Base-by-base conservation (phyloP, 2,888 invertebrate species). In the Himalopsyche anomala region DNA sequence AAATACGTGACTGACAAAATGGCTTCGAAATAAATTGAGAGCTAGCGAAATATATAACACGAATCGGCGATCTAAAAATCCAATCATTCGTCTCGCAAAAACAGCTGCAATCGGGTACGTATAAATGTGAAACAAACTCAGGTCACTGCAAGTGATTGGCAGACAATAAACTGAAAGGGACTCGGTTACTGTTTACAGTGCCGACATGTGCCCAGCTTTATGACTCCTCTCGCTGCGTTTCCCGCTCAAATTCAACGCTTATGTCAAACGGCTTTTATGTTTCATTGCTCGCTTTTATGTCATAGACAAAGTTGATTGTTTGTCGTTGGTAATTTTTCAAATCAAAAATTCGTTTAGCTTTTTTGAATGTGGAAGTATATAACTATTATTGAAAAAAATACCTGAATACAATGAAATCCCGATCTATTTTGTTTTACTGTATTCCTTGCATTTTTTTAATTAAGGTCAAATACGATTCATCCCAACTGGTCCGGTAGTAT, bases 101-200 rank as follows among this genome's bases (percentile, higher is more conserved):
- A 15, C 74, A 15, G 74, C 74, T 74, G 74, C 74, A 74, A 38
- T 74, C 74, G 74, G 74, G 12, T 12, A 74, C 74, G 74, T 74
- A 74, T 74, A 74, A 74, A 74, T 74, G 36, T 12, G 36, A 74
- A 74, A 74, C 38, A 51, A 51, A 51, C 51, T 12, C 51, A 74
- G 74, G 19, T 62, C 62, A 36, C 74, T 36, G 36, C 15, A 38
- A 74, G 74, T 74, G 74, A 74, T 38, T 74, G 74, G 15, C 74
- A 74, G 74, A 36, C 74, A 74, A 74, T 74, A 74, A 74, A 74
- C 74, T 38, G 74, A 74, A 74, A 74, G 19, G 36, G 12, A 36
- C 36, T 4, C 36, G 36, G 74, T 12, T 36, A 74, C 74, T 74
- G 74, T 74, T 74, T 74, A 74, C 74, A 74, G 36, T 19, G 11